phyloP scores from a whole-genome alignment of 2,888 invertebrate genomes.

The Drosophila nr. fundita region DNA sequence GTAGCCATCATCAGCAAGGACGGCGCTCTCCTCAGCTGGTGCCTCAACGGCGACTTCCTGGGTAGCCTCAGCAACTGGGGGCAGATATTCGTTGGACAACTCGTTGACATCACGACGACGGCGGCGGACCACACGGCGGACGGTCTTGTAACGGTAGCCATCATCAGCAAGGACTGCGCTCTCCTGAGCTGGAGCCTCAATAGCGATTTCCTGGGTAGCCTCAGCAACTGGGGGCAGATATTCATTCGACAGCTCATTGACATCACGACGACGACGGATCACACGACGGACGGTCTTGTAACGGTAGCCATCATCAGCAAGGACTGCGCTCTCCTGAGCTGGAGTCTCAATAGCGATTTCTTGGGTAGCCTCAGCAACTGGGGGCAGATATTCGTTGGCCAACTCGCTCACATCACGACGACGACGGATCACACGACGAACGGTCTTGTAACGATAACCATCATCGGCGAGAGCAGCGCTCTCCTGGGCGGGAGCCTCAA shows the following conservation, averaged over 20 bases:
- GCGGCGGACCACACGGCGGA: conserved; percentile 68
- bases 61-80: conserved; percentile 57
- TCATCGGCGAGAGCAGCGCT: conserved; percentile 60
- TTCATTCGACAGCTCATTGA: conserved; percentile 46
- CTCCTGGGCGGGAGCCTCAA: conserved; percentile 37
- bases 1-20: conserved; percentile 64
- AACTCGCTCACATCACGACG: conserved; percentile 77
- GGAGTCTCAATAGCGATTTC: conserved; percentile 24
- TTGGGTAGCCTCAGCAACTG: conserved; percentile 30
- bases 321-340: conserved; percentile 35
- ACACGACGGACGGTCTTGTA: conserved; percentile 68
- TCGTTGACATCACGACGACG: conserved; percentile 80
- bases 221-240: conserved; percentile 59
- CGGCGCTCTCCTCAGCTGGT: conserved; percentile 32
- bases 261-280: conserved; percentile 62
- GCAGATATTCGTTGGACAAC: conserved; percentile 69
- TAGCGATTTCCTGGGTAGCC: conserved; percentile 35
- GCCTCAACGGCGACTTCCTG: conserved; percentile 46
- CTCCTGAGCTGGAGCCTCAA: conserved; percentile 47
- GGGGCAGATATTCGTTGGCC: conserved; percentile 51
- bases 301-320: conserved; percentile 64
- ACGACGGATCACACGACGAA: conserved; percentile 70
- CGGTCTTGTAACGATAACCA: conserved; percentile 77
- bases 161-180: conserved; percentile 62
- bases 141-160: conserved; percentile 76